Percentiles rank a stretch among this genome's conserved stretches.
Conservation (phyloP, 2,113 vertebrate genomes). For the Brachypodius melanocephalos region DNA sequence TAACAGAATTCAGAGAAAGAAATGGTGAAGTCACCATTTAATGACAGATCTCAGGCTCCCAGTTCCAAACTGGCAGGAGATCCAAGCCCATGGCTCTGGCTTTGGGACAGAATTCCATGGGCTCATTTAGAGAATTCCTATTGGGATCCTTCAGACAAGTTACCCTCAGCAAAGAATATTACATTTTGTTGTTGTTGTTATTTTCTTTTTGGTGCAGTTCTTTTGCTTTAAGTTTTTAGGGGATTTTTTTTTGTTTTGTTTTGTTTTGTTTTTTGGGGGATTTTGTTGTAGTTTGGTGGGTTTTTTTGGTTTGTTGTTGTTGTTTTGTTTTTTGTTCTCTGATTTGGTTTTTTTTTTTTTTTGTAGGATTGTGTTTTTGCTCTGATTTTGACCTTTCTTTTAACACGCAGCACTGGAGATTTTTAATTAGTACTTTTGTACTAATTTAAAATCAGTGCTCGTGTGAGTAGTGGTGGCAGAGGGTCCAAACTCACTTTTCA, state of each 20-base stretch:
- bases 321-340: too few relatives aligned
- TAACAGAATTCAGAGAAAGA: neutral
- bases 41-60: neutral
- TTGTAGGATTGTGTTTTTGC: fast-evolving
- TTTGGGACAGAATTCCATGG: neutral
- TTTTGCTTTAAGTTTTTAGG: neutral
- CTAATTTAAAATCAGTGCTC: neutral
- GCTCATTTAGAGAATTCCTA: neutral
- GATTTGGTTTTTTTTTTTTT: neutral
- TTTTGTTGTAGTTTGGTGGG: too few relatives aligned
- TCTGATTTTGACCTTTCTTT: neutral
- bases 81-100: too few relatives aligned
- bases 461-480: neutral
- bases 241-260: neutral
- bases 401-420: neutral
- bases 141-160: neutral
- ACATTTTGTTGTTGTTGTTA: fast-evolving
- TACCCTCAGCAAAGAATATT: neutral
- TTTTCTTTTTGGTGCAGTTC: neutral
- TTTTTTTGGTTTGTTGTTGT: too few relatives aligned
- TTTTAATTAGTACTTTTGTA: neutral
- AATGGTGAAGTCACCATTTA: neutral
- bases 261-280: neutral
- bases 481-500: neutral
- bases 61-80: neutral